Evolutionary conservation across 1,140 invertebrate genomes (phyloP).

Genomic region (Macrosteles quadrilineatus): DNA sequence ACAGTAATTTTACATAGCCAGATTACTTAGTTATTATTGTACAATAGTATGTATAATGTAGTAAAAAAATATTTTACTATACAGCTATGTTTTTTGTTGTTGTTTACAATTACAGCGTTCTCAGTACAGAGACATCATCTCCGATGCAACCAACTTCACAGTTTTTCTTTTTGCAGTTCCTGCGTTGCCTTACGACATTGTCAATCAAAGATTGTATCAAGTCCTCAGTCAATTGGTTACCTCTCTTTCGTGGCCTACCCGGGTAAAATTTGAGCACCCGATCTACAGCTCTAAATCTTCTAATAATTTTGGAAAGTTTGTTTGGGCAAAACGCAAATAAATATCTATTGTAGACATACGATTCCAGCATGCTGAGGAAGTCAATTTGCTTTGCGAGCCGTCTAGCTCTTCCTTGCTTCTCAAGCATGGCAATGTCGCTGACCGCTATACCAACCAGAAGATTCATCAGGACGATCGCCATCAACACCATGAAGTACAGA

Average conservation of each 20-base stretch:
- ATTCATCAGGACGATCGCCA: conserved; percentile 53
- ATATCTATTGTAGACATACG: conserved; percentile 32
- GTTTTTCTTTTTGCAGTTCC: background rate
- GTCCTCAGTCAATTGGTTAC: conserved; percentile 1
- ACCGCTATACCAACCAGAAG: conserved; percentile 53
- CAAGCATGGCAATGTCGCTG: conserved; percentile 47
- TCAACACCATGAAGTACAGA: conserved; percentile 47
- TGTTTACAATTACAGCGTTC: too few species aligned
- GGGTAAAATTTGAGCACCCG: conserved; percentile 8
- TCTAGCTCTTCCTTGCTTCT: conserved; percentile 38
- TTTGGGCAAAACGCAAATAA: conserved; percentile 23
- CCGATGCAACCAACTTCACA: too few species aligned
- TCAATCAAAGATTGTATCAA: conserved; percentile 33
- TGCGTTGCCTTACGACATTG: background rate
- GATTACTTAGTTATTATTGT: too few species aligned
- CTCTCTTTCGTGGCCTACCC: conserved; percentile 5
- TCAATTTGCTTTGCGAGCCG: too few species aligned
- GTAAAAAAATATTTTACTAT: too few species aligned
- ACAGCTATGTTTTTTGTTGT: too few species aligned
- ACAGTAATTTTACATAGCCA: too few species aligned
- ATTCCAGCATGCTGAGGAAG: conserved; percentile 39
- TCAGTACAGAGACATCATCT: too few species aligned
- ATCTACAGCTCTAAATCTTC: conserved; percentile 18
- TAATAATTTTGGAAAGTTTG: background rate
- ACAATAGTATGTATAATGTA: too few species aligned